phyloP scores from a whole-genome alignment of 2,797 vertebrate genomes.

The Sphaeramia orbicularis region DNA sequence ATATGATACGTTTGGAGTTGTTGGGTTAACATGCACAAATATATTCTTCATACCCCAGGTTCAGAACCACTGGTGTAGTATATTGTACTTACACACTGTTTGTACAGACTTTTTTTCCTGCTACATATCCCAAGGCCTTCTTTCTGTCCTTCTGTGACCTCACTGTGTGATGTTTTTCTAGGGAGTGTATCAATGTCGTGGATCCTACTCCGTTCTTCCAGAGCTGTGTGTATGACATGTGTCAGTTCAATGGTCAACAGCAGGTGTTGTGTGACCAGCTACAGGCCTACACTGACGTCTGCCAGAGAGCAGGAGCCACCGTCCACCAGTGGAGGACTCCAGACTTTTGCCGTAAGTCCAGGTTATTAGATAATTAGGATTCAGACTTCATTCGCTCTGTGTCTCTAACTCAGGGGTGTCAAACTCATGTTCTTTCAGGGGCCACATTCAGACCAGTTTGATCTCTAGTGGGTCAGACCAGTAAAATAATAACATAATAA shows the following conservation, averaged over 20 bases:
- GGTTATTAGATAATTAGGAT: background rate
- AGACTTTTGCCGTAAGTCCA: slow-evolving; percentile 86
- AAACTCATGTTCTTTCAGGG: too few relatives aligned
- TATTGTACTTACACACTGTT: too few relatives aligned
- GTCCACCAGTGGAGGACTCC: slow-evolving; percentile 86
- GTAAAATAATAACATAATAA: too few relatives aligned
- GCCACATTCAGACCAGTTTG: too few relatives aligned
- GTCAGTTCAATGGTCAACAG: slow-evolving; percentile 81
- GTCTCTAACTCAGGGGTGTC: too few relatives aligned
- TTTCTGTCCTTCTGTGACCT: background rate
- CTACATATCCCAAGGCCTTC: background rate
- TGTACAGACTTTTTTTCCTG: too few relatives aligned
- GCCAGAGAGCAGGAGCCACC: slow-evolving; percentile 81
- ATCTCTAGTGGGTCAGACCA: too few relatives aligned
- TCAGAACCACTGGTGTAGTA: too few relatives aligned
- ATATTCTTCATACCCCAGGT: too few relatives aligned
- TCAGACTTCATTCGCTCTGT: too few relatives aligned
- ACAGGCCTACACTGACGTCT: slow-evolving; percentile 85
- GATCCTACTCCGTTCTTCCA: slow-evolving; percentile 82
- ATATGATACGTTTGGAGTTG: too few relatives aligned
- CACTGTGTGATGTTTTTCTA: slow-evolving; percentile 45
- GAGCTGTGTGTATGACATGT: slow-evolving; percentile 89
- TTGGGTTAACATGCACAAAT: too few relatives aligned
- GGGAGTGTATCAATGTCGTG: slow-evolving; percentile 83
- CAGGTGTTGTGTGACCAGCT: slow-evolving; percentile 85